Conservation (phyloP, 2,888 invertebrate genomes). For the Frankliniella fusca region DNA sequence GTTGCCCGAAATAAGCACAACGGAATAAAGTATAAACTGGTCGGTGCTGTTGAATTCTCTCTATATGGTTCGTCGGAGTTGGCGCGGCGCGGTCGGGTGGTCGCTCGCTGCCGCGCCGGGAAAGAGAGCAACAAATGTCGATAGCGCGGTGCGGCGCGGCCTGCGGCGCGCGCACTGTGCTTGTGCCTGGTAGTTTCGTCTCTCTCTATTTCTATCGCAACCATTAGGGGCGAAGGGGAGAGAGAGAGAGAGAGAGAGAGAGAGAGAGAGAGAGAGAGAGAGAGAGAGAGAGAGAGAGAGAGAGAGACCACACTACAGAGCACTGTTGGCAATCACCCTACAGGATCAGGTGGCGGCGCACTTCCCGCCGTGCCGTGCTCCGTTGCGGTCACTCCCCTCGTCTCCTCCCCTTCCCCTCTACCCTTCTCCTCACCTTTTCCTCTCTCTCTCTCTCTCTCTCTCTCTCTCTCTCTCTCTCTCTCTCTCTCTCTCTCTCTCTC, state of each 20-base stretch:
- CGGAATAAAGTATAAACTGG: no score
- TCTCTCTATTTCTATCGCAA: no score
- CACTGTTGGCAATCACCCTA: neutral
- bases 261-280: neutral
- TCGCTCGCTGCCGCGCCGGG: no score
- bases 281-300: neutral
- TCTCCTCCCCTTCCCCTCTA: neutral
- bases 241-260: neutral
- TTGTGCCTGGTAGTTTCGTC: no score
- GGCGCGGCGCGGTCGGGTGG: no score
- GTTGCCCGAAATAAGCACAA: no score
- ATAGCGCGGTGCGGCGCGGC: no score
- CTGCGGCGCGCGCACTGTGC: no score
- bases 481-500: neutral
- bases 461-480: neutral
- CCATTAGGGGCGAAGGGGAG: no score
- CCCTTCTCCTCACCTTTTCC: neutral
- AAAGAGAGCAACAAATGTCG: no score
- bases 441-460: conserved; percentile 14
- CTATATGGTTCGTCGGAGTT: no score
- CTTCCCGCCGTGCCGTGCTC: neutral
- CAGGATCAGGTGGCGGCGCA: neutral
- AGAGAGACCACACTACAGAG: neutral
- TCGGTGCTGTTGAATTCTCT: no score
- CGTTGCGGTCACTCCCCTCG: neutral